Evolutionary conservation across 2,888 invertebrate genomes (phyloP).

Genomic region (Meiosimyza platycephala): DNA sequence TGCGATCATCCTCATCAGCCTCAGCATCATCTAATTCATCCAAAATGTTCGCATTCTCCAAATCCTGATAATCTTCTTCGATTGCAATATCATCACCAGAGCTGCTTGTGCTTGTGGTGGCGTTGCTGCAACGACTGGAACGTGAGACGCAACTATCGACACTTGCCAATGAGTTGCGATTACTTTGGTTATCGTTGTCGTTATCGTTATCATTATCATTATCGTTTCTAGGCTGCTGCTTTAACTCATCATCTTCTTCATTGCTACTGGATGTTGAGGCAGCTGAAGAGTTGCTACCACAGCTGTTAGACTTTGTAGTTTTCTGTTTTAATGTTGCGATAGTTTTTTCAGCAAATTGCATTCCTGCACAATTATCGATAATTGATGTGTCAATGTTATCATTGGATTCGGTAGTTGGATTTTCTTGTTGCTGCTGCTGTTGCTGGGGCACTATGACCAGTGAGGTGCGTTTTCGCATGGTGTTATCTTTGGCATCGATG

Average conservation of each 20-base stretch:
- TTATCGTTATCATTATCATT: constrained; percentile 43
- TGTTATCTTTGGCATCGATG: constrained; percentile 65
- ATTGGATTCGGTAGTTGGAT: constrained; percentile 24
- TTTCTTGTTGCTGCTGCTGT: constrained; percentile 21
- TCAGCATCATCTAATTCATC: constrained; percentile 48
- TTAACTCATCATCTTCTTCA: constrained; percentile 36
- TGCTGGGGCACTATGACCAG: constrained; percentile 63
- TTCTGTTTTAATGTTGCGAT: constrained; percentile 1
- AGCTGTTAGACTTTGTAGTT: neutral
- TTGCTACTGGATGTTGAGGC: constrained; percentile 14
- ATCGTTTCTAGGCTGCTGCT: constrained; percentile 37
- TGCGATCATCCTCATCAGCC: constrained; percentile 44
- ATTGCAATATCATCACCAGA: constrained; percentile 56
- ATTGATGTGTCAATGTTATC: constrained; percentile 15
- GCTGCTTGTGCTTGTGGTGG: constrained; percentile 46
- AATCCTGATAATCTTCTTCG: constrained; percentile 59
- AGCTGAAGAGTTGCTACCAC: constrained; percentile 19
- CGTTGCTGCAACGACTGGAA: constrained; percentile 52
- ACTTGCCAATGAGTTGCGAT: constrained; percentile 64
- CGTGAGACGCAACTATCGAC: constrained; percentile 64
- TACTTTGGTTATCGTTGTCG: constrained; percentile 48
- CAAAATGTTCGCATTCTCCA: constrained; percentile 63
- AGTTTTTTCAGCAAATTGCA: constrained; percentile 7
- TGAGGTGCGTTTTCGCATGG: constrained; percentile 64
- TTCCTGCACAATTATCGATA: constrained; percentile 23